Evolutionary conservation across 1,140 invertebrate species (phyloP), one percentile per base, ranked within the genome.

Genomic region (Ylistrum balloti): DNA sequence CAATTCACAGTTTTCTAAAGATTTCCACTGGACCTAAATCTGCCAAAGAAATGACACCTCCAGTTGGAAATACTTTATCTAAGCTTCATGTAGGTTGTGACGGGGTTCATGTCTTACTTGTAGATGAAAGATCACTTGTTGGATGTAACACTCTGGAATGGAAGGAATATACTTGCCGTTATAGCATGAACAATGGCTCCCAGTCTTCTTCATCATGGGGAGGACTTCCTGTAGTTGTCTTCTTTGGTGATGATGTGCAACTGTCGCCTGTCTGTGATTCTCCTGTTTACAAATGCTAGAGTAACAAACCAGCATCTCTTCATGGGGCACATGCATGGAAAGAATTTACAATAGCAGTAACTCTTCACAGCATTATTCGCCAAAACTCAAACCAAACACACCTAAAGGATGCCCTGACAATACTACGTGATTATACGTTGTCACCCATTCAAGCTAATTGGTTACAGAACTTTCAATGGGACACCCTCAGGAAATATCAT

Each of bases 71-170:
- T 38, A 38, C 35, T 7, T 13, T 38, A 7, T 38, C 91, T 93
- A 45, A 13, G 5, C 85, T 93, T 17, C 92, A 92, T 34, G 15
- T 28, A 33, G 92, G 90, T 87, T 90, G 85, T 45, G n/a, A 87
- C 34, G 48, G 38, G 34, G 11, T 91, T 33, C 41, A 89, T 48
- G 92, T 89, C 15, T 74, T 93, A 32, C 41, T 92, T 85, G 86
- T 93, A 41, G 93, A 93, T 90, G 90, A 93, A 91, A 89, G 92
- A 35, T 93, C 92, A 1, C 32, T 93, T 15, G 90, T 92, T 91
- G 93, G 92, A 5, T 56, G 56, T n/a, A 89, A 20, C 28, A 92
- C 91, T 17, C 88, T 93, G 33, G 91, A 88, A 13, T 91, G 88
- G 93, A 93, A 93, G 92, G 90, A 91, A 85, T 93, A 89, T 89